Conservation (phyloP, 2,113 vertebrate genomes). For the Cephalopterus ornatus region DNA sequence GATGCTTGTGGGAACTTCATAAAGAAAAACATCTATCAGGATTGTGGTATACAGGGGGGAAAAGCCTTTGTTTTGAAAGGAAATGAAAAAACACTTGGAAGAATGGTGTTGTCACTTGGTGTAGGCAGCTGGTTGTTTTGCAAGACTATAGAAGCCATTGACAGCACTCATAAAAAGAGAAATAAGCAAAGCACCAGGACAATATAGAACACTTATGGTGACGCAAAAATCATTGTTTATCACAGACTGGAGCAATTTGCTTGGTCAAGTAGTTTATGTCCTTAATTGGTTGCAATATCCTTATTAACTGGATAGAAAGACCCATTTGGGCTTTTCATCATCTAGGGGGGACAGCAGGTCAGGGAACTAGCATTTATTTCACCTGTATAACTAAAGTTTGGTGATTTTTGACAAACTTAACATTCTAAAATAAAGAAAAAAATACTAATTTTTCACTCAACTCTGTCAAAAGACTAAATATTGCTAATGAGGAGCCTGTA, state of each 20-base stretch:
- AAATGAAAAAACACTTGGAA: not conserved
- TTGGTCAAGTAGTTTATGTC: not conserved
- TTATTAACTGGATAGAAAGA: not conserved
- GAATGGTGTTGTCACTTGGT: not conserved
- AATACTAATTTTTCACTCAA: not conserved
- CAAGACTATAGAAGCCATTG: not conserved
- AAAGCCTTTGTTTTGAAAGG: not conserved
- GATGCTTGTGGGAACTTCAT: not conserved
- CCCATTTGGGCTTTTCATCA: not conserved
- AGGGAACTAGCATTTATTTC: not conserved
- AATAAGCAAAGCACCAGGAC: not conserved
- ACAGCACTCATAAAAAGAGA: not conserved
- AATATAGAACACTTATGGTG: not conserved
- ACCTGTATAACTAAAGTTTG: not conserved
- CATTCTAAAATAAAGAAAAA: not conserved
- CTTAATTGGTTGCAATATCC: not conserved
- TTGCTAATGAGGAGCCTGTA: not conserved
- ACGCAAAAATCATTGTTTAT: not conserved
- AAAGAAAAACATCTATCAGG: not conserved
- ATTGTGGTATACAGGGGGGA: not conserved
- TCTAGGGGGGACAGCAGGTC: not conserved
- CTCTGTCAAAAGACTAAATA: not conserved
- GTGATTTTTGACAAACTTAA: constrained; percentile 12
- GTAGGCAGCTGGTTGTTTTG: not conserved
- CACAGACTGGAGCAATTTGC: not conserved